These are phyloP conservation scores for Orycteropus afer DNA, from an alignment of 2,113 vertebrate genomes.

Conservation along the genomic window DNA sequence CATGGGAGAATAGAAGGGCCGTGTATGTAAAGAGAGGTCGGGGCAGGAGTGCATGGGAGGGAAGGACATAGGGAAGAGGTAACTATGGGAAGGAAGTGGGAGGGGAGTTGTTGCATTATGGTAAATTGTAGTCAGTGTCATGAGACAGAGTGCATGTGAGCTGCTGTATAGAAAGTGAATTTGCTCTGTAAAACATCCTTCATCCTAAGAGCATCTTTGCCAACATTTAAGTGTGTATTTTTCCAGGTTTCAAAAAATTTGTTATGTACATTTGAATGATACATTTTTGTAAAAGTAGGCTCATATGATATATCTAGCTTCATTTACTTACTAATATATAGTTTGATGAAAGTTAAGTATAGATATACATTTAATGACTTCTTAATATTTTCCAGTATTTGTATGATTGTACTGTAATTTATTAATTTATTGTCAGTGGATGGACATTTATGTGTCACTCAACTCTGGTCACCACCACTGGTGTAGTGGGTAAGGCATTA, in stretches of 20 bases:
- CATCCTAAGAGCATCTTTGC: background rate
- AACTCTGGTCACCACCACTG: too few relatives aligned
- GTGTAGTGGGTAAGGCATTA: too few relatives aligned
- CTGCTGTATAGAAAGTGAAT: too few relatives aligned
- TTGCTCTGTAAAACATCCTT: too few relatives aligned
- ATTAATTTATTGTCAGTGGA: background rate
- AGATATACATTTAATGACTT: background rate
- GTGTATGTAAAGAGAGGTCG: too few relatives aligned
- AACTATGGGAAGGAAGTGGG: too few relatives aligned
- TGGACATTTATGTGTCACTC: background rate
- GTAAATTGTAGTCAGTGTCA: too few relatives aligned
- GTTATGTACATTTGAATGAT: background rate
- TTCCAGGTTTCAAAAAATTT: background rate
- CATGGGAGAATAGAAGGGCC: too few relatives aligned
- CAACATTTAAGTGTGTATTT: background rate
- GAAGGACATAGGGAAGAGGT: too few relatives aligned
- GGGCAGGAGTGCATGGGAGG: too few relatives aligned
- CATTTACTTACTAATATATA: background rate
- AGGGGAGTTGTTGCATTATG: too few relatives aligned
- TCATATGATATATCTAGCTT: background rate
- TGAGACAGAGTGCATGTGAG: too few relatives aligned
- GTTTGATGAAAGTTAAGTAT: background rate
- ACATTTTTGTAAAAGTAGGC: background rate
- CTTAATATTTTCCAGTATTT: background rate
- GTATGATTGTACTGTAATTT: background rate